Evolutionary conservation across 2,888 invertebrate genomes (phyloP), one percentile per base, ranked within the genome.

Genomic region (Hyposoter dolosus): DNA sequence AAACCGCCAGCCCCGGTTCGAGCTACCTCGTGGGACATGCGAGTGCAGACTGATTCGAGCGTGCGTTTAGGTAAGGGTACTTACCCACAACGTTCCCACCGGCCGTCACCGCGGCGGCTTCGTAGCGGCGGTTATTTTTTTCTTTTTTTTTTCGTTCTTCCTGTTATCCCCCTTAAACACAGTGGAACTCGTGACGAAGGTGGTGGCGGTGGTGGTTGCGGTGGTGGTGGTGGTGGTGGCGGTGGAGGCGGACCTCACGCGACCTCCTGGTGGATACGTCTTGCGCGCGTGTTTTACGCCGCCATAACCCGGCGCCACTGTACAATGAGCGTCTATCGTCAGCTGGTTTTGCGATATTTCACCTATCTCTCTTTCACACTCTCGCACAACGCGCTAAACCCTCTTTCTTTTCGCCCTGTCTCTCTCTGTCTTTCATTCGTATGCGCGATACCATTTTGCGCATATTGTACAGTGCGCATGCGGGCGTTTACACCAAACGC

Each of bases 21-120:
- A 89, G 89, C 89, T 88, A 89, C 88, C 93, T 93, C 94, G 93
- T 93, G 93, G 93, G 92, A 92, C 93, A 94, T 93, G 93, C 93
- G 93, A 93, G 92, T 93, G 93, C 94, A 93, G 93, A 93, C 93
- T 94, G 93, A 94, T 92, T 92, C 91, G 91, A 90, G 91, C 90
- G 88, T 86, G 87, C 84, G 53, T 69, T 78, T 86, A 88, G 90
- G 90, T 92, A 92, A 93, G 92, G 92, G 91, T 93, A 94, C 94
- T 94, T 94, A 94, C 94, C 93, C 93, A 91, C 68, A 68, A 78
- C 92, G 92, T 91, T 90, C 90, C 90, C 74, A 81, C 74, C 88
- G 81, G 89, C 86, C 89, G 91, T 85, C 84, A 45, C 40, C 40
- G 77, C 77, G 68, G 78, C 82, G 68, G 82, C 74, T 66, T 77